Evolutionary conservation across 2,888 invertebrate species (phyloP).

Genomic region (Altica lythri): DNA sequence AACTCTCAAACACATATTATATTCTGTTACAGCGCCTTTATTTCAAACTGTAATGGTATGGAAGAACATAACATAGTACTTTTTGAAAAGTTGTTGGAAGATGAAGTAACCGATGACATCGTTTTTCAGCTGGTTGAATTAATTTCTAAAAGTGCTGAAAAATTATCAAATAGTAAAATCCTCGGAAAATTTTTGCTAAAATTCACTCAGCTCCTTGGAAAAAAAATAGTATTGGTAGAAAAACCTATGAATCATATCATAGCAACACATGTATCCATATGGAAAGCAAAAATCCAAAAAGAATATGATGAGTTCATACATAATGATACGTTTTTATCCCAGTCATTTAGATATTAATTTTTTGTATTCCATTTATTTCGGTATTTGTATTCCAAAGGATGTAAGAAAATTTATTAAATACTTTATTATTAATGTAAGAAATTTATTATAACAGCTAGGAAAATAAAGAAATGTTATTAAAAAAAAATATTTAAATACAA

Average conservation of each 20-base stretch:
- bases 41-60: conserved; percentile 30
- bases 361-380: too few species aligned
- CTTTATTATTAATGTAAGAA: too few species aligned
- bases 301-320: conserved; percentile 32
- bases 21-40: conserved; percentile 33
- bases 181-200: conserved; percentile 42
- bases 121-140: conserved; percentile 36
- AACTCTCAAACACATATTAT: not conserved
- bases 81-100: conserved; percentile 36
- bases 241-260: conserved; percentile 42
- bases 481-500: too few species aligned
- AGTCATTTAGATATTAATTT: conserved; percentile 34
- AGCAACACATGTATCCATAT: conserved; percentile 40
- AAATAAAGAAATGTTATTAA: too few species aligned
- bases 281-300: conserved; percentile 42
- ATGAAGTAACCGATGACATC: conserved; percentile 29
- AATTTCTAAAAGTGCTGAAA: conserved; percentile 34
- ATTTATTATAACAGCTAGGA: too few species aligned
- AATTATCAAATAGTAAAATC: conserved; percentile 34
- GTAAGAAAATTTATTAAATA: too few species aligned
- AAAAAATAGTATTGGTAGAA: conserved; percentile 33
- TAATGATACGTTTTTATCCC: conserved; percentile 36
- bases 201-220: conserved; percentile 34
- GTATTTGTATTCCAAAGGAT: too few species aligned
- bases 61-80: conserved; percentile 35